Evolutionary conservation across 2,113 vertebrate species (phyloP).

Genomic region (Pachypanchax playfairii): DNA sequence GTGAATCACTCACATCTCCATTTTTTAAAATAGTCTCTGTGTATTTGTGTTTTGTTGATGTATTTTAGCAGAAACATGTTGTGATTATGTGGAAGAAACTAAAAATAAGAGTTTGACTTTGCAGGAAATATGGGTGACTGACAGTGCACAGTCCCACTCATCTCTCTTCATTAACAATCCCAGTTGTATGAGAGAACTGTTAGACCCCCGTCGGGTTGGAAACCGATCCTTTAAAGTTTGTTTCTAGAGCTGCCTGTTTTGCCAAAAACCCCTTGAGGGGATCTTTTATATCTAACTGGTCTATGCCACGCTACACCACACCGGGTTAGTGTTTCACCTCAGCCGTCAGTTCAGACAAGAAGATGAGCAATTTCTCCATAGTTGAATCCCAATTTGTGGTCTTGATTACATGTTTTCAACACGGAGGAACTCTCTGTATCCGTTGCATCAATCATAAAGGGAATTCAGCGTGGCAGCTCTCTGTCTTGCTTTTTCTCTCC

Average conservation of each 20-base stretch:
- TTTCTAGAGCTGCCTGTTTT: constrained; percentile 32
- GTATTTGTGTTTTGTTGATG: constrained; percentile 35
- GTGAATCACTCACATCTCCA: constrained; percentile 48
- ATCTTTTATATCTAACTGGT: constrained; percentile 40
- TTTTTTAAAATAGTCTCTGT: constrained; percentile 39
- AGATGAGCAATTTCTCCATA: constrained; percentile 39
- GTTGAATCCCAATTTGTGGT: constrained; percentile 36
- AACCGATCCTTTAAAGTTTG: constrained; percentile 53
- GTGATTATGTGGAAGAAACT: constrained; percentile 16
- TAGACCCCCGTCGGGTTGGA: constrained; percentile 31
- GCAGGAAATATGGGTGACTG: constrained; percentile 21
- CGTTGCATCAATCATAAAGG: constrained; percentile 24
- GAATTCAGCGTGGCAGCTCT: constrained; percentile 17
- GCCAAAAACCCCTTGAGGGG: constrained; percentile 42
- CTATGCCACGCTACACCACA: constrained; percentile 35
- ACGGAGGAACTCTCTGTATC: constrained; percentile 18
- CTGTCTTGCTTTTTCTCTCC: constrained; percentile 16
- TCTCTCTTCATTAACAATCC: constrained; percentile 13
- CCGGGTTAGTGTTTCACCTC: constrained; percentile 23
- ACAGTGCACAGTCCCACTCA: constrained; percentile 7
- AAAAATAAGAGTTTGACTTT: constrained; percentile 21
- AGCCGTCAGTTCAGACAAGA: constrained; percentile 47
- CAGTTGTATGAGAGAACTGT: constrained; percentile 20
- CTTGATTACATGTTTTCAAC: constrained; percentile 53
- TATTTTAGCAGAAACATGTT: constrained; percentile 19